Evolutionary conservation across 2,888 invertebrate genomes (phyloP), one percentile per base, ranked within the genome.

Genomic region (Elegia similella): DNA sequence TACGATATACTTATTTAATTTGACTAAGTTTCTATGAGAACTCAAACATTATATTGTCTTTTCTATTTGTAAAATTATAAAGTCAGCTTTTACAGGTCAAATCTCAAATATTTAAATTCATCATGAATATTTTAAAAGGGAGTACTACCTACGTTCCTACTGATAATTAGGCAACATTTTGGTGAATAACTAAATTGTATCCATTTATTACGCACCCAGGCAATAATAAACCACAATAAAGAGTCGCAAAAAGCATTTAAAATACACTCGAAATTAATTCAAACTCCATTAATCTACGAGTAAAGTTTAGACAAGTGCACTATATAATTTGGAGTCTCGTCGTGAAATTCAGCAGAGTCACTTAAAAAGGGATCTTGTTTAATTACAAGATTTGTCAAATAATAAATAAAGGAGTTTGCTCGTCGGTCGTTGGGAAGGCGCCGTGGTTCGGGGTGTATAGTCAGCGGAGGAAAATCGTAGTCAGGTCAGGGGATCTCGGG

Each of bases 381-480:
- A 77, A 79, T 80, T 73, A 78, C 70, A 66, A 75, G 73, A 78
- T 78, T 78, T 75, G 75, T 76, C 74, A 77, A 79, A 78, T 74
- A 76, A 80, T 78, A 78, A 76, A 79, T 76, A 79, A 73, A 67
- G 66, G 67, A 70, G 69, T 65, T 68, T 62, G 65, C 69, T 67
- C 66, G 63, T 65, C 63, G 62, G 60, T 54, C 59, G 59, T 58
- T 64, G 57, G 32, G 50, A 34, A 46, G 23, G 46, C 64, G 57
- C 47, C 62, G 68, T 67, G 68, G 67, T 73, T 72, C 68, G 70
- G 67, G 70, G 66, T 62, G 62, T 72, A 42, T 8, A 55, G 46
- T 63, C 67, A 7, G 34, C 13, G 7, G 6, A 50, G 16, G 16
- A 50, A 38, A 46, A 6, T 46, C 23, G 10, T 29, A 47, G 16